phyloP scores from a whole-genome alignment of 2,888 invertebrate species.

The Brachyptera risi region DNA sequence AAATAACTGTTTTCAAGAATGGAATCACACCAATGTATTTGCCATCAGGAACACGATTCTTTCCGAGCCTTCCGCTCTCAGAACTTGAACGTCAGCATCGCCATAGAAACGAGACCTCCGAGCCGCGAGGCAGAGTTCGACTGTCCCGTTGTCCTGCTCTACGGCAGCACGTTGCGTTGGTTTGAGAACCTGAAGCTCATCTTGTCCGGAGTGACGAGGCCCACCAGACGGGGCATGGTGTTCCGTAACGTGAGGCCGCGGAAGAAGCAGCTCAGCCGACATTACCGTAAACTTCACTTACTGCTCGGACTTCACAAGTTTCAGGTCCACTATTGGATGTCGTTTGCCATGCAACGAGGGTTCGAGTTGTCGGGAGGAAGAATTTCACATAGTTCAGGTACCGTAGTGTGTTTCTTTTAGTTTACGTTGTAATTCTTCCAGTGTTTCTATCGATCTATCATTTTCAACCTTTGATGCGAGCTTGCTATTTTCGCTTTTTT shows the following conservation, averaged over 20 bases:
- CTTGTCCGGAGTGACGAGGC: constrained; percentile 88
- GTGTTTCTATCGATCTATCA: too few species aligned
- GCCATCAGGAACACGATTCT: constrained; percentile 77
- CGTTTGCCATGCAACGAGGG: constrained; percentile 90
- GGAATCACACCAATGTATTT: neutral
- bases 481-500: too few species aligned
- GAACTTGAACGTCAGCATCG: constrained; percentile 72
- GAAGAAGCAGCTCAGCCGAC: constrained; percentile 88
- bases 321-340: constrained; percentile 93
- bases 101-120: constrained; percentile 68
- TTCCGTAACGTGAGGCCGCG: constrained; percentile 80
- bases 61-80: constrained; percentile 91
- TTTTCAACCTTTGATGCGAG: too few species aligned
- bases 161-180: constrained; percentile 92
- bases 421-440: too few species aligned
- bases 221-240: constrained; percentile 84
- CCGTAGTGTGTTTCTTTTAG: too few species aligned
- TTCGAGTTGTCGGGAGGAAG: constrained; percentile 79
- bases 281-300: constrained; percentile 82
- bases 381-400: constrained; percentile 71
- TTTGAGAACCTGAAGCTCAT: constrained; percentile 93
- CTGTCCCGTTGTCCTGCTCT: constrained; percentile 73
- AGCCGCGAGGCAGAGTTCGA: constrained; percentile 51
- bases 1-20: too few species aligned
- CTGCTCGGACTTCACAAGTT: constrained; percentile 78